Base-by-base conservation (phyloP, 2,888 invertebrate genomes). In the Pachliopta kotzebuea region DNA sequence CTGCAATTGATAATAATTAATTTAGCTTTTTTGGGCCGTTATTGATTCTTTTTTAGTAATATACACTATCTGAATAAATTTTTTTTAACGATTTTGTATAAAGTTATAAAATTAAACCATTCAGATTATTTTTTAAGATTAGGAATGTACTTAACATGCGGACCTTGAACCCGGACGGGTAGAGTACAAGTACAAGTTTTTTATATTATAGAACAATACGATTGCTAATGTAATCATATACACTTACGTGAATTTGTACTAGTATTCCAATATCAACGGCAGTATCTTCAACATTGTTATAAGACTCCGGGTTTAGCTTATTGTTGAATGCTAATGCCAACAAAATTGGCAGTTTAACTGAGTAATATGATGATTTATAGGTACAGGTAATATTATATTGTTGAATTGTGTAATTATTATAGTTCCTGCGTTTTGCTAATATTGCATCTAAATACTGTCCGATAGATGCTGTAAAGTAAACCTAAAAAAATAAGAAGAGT, bases 221-320 rank as follows among this genome's bases (percentile, higher is more conserved):
- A 26, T 26, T 26, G 3, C 3, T 4, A 18, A 18, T 18, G 9
- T 18, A 42, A 4, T 4, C 4, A 18, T 18, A 18, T 18, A 18
- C 17, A 57, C 86, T 85, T 75, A 95, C 96, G 92, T 97, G 96
- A 23, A 97, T 95, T 93, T 99, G 98, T 81, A 95, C 98, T 72
- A 97, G 95, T 70, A 95, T 95, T 17, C 98, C 98, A 93, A 99
- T 96, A 84, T 97, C 95, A 56, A 96, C 79, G 3, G 97, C 89
- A 69, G 98, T 95, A 0, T 94, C 94, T 79, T 96, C 95, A 0
- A 96, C 95, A 76, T 95, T 94, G 11, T 94, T 86, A 74, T 95
- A 95, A 68, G 94, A 91, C 72, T 94, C 94, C n/a, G 92, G 88
- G 79, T 97, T 95, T 45, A 79, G 76, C 60, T 93, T 93, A 85